A percentile compares a stretch with the other conserved stretches of the same genome.
Conservation (phyloP, 2,888 invertebrate genomes). For the Ophion ellenae region DNA sequence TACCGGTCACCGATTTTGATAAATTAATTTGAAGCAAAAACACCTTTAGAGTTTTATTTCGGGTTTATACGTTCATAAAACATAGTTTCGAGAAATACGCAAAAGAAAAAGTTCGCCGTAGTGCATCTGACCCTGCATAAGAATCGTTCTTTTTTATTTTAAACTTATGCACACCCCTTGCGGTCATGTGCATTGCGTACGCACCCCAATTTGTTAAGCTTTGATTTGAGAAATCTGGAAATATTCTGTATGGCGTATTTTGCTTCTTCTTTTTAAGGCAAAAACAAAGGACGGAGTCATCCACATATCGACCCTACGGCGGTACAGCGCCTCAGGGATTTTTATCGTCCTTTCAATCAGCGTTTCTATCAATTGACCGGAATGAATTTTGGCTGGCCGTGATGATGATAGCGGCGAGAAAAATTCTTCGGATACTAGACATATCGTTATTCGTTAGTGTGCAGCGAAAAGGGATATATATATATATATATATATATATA, state of each 20-base stretch:
- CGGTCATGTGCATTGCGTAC: too few relatives aligned
- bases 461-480: neutral
- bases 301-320: constrained; percentile 91
- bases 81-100: too few relatives aligned
- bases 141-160: too few relatives aligned
- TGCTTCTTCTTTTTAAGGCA: constrained; percentile 80
- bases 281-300: constrained; percentile 96
- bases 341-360: constrained; percentile 93
- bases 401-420: constrained; percentile 66
- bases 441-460: constrained; percentile 71
- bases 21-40: too few relatives aligned
- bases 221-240: neutral
- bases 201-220: neutral
- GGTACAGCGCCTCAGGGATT: constrained; percentile 90
- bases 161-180: too few relatives aligned
- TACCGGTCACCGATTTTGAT: too few relatives aligned
- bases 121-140: too few relatives aligned
- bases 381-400: constrained; percentile 93
- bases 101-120: too few relatives aligned
- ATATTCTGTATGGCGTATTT: neutral
- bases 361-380: constrained; percentile 94
- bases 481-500: constrained; percentile 3
- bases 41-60: too few relatives aligned
- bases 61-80: too few relatives aligned
- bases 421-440: constrained; percentile 64